These are phyloP conservation scores for Diaperis boleti DNA, from an alignment of 2,888 invertebrate species.

Conservation along the genomic window DNA sequence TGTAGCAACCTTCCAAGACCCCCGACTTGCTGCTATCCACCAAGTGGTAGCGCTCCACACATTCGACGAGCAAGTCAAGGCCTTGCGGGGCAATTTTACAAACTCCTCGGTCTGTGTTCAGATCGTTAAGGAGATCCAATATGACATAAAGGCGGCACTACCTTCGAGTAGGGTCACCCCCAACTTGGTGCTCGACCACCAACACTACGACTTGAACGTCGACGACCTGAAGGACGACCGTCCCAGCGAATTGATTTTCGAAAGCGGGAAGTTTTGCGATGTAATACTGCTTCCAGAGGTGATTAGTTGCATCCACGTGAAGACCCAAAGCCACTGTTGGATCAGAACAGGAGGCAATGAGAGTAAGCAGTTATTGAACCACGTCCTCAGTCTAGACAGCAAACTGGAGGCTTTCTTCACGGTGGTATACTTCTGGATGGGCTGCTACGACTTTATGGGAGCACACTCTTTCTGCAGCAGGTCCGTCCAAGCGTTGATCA, in stretches of 20 bases:
- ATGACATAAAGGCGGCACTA: background rate
- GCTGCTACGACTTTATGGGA: constrained; percentile 71
- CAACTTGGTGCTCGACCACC: background rate
- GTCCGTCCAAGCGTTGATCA: constrained; percentile 74
- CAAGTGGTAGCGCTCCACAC: background rate
- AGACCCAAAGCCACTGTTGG: constrained; percentile 75
- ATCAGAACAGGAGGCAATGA: constrained; percentile 78
- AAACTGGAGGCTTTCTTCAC: constrained; percentile 73
- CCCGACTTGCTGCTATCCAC: background rate
- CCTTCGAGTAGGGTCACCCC: background rate
- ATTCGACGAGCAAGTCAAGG: background rate
- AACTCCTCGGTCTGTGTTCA: background rate
- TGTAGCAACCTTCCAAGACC: background rate
- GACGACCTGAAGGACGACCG: background rate
- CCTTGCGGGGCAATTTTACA: background rate
- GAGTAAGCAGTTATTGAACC: constrained; percentile 74
- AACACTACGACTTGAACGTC: background rate
- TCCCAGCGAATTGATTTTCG: background rate
- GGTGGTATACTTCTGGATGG: constrained; percentile 81
- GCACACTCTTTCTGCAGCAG: constrained; percentile 74
- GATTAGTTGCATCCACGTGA: constrained; percentile 69
- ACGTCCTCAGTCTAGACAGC: constrained; percentile 71
- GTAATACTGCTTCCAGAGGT: background rate
- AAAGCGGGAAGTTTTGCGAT: background rate
- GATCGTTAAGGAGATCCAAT: background rate